phyloP scores from a whole-genome alignment of 2,113 vertebrate genomes.

The Pachycephala philippinensis region DNA sequence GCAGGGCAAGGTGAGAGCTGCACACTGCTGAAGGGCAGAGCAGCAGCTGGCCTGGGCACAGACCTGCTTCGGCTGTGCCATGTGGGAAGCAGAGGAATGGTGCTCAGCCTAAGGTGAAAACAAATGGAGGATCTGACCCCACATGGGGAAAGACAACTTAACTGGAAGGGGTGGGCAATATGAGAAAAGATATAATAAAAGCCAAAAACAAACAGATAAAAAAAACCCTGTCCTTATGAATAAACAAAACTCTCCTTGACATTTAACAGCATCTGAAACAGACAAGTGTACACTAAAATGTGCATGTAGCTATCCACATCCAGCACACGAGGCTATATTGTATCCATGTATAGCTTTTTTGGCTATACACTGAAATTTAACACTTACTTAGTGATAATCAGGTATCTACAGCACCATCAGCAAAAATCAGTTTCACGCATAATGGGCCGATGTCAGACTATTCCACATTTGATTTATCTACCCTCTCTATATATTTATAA shows the following conservation, averaged over 20 bases:
- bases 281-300: neutral
- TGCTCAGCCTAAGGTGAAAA: neutral
- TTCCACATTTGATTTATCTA: neutral
- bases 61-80: neutral
- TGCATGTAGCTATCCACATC: neutral
- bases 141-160: neutral
- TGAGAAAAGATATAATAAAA: neutral
- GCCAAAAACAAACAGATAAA: fast-evolving
- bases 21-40: neutral
- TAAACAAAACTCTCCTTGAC: neutral
- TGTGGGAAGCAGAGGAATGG: neutral
- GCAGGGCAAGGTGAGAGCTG: neutral
- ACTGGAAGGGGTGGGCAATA: neutral
- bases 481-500: slow-evolving; percentile 16
- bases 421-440: neutral
- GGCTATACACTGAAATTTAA: neutral
- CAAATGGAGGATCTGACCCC: neutral
- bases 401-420: neutral
- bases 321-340: neutral
- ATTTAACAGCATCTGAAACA: neutral
- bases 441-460: neutral
- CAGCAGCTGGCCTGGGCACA: neutral
- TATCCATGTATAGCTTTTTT: neutral
- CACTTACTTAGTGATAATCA: neutral
- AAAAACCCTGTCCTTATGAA: neutral